Conservation (phyloP, 2,888 invertebrate genomes). For the Conops quadrifasciatus region DNA sequence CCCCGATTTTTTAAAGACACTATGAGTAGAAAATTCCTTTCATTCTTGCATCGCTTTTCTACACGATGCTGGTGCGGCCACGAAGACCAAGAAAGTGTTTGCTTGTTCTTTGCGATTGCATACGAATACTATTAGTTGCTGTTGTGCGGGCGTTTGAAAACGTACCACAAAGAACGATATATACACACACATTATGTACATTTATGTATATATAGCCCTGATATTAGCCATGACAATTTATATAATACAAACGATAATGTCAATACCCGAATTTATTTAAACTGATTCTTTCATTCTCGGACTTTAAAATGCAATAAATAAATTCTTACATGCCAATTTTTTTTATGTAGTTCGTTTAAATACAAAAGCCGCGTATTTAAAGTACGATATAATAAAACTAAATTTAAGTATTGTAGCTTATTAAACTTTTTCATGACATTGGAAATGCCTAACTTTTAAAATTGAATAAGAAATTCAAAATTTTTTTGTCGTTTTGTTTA, state of each 20-base stretch:
- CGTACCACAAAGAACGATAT: slow-evolving; percentile 18
- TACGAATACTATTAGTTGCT: background rate
- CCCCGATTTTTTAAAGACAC: background rate
- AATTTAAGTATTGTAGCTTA: too few species aligned
- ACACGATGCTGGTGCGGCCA: background rate
- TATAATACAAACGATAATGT: slow-evolving; percentile 10
- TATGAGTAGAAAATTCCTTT: slow-evolving; percentile 20
- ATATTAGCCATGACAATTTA: slow-evolving; percentile 23
- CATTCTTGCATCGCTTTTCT: background rate
- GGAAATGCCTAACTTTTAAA: too few species aligned
- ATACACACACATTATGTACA: slow-evolving; percentile 6
- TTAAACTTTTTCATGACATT: too few species aligned
- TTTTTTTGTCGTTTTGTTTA: too few species aligned
- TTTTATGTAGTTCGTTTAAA: background rate
- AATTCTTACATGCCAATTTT: background rate
- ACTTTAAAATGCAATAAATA: background rate
- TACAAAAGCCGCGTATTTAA: background rate
- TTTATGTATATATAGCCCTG: background rate
- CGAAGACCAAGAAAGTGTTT: background rate
- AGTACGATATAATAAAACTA: too few species aligned
- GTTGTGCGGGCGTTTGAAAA: slow-evolving; percentile 26
- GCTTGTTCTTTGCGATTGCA: background rate
- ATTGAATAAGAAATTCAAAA: too few species aligned
- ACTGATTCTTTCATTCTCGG: background rate
- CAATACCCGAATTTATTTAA: background rate